Conservation (phyloP, 2,113 vertebrate species). For the Nothocercus nigrocapillus region DNA sequence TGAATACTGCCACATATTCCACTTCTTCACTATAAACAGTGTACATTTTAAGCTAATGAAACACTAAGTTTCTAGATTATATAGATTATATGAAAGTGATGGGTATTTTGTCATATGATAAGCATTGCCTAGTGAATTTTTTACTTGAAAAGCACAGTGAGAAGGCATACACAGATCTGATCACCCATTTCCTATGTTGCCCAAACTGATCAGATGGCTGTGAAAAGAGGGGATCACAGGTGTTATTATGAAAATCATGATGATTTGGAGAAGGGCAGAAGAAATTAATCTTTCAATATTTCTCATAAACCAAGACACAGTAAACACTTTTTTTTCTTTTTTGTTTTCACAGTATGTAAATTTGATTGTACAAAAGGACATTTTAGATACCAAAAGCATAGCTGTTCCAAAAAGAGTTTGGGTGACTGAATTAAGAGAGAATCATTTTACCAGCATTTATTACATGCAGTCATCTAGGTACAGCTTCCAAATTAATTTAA, state of each 20-base stretch:
- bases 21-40: background rate
- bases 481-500: background rate
- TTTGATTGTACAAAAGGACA: background rate
- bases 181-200: accelerated
- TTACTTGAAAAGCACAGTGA: background rate
- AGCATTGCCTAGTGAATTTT: background rate
- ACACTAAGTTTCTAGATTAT: background rate
- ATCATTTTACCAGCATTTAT: background rate
- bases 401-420: background rate
- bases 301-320: background rate
- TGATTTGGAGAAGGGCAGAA: background rate
- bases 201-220: accelerated
- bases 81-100: background rate
- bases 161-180: background rate
- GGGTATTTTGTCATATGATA: background rate
- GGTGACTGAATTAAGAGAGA: background rate
- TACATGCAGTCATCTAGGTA: background rate
- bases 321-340: background rate
- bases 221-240: background rate
- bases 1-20: background rate
- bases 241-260: background rate
- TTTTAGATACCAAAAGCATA: background rate
- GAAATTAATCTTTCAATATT: background rate
- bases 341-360: background rate
- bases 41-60: background rate